Base-by-base conservation (phyloP, 2,888 invertebrate species). In the Idaea dimidiata region DNA sequence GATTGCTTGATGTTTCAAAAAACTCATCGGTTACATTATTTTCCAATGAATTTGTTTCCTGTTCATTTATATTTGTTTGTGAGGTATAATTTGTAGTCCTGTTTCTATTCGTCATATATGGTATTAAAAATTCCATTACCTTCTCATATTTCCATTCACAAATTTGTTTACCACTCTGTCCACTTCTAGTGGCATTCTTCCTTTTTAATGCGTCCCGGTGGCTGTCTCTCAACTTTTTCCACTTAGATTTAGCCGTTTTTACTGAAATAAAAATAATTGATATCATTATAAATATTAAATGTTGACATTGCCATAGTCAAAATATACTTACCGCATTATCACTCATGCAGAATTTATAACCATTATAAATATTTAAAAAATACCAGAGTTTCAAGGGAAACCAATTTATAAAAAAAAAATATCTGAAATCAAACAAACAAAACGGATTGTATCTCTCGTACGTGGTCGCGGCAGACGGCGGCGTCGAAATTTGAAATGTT, bases 151-250 rank as follows among this genome's bases (percentile, higher is more conserved):
- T 65, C 65, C 67, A 67, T 64, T 63, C 59, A 56, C 53, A 33
- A 43, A 24, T 62, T 63, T 67, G 57, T 62, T 57, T 65, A 59
- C 53, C 62, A 59, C 59, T 59, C 63, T 67, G 65, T 63, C 65
- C 65, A 63, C 65, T 63, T 61, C 59, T 64, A 54, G 60, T 65
- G 54, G 55, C 64, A 59, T 56, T 70, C 68, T 17, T 63, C 33
- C 59, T 64, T 62, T 67, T 68, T 62, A 68, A 63, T 55, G 63
- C 63, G 53, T 68, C 69, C 32, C 71, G 67, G 59, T 71, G 66
- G 64, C 58, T 67, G 58, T 69, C 69, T 63, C 71, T 59, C 59
- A 71, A 59, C 57, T 69, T 58, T 69, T 69, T 69, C 69, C 71
- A 69, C 61, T 64, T 60, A 57, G 59, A 59, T 64, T 64, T 64